phyloP scores from a whole-genome alignment of 2,797 vertebrate species.

The Antrozous pallidus region DNA sequence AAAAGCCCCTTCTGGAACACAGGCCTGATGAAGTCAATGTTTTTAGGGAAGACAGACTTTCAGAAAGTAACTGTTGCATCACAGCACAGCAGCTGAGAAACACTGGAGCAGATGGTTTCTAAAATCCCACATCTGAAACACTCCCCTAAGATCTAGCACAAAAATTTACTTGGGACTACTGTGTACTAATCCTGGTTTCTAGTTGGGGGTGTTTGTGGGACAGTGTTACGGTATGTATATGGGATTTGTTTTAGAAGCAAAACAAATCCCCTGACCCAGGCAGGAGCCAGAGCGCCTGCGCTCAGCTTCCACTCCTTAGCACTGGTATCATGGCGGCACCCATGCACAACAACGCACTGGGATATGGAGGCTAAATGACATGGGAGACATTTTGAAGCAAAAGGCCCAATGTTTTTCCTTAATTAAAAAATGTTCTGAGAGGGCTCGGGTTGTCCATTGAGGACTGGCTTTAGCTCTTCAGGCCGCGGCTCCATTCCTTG shows the following conservation, averaged over 20 bases:
- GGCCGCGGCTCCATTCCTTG: no score
- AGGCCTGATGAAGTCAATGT: not conserved
- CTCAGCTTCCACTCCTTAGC: not conserved
- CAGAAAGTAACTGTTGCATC: not conserved
- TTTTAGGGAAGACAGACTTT: not conserved
- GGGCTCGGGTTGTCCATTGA: no score
- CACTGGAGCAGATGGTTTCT: not conserved
- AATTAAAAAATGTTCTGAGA: not conserved
- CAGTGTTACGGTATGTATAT: not conserved
- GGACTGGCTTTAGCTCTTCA: no score
- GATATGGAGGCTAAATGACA: not conserved
- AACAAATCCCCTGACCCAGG: not conserved
- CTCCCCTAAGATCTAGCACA: not conserved
- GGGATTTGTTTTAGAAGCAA: no score
- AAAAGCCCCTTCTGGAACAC: not conserved
- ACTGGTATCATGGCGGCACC: not conserved
- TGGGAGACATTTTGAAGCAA: not conserved
- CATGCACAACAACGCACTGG: not conserved
- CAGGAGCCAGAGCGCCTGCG: not conserved
- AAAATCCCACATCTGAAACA: conserved; percentile 16
- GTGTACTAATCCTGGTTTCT: not conserved
- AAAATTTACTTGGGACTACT: not conserved
- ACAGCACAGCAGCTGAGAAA: not conserved
- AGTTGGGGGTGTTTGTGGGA: not conserved
- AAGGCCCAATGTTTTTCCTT: not conserved